Percentiles rank a stretch among this genome's conserved stretches.
Conservation (phyloP, 2,113 vertebrate species). For the Myotis lucifugus region DNA sequence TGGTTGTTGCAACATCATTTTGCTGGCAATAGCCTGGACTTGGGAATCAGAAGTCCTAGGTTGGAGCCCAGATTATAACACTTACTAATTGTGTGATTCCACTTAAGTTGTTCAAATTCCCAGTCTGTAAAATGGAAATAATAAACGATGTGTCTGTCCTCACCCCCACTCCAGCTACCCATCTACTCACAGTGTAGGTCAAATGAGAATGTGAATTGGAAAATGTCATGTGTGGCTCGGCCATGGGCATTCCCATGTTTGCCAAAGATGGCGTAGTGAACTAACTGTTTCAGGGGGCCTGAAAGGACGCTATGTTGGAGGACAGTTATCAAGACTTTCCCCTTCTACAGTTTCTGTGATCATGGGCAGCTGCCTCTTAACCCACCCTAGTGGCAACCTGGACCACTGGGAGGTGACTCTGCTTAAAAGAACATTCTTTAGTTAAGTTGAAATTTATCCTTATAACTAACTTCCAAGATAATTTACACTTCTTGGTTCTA, state of each 20-base stretch:
- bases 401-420: neutral
- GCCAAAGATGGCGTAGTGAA: neutral
- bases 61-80: neutral
- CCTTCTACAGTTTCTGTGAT: neutral
- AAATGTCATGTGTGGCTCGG: neutral
- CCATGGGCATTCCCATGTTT: neutral
- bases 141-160: neutral
- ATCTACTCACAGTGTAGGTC: neutral
- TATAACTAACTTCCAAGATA: neutral
- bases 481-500: constrained; percentile 35
- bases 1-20: neutral
- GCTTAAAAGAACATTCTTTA: neutral
- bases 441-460: neutral
- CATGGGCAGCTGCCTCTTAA: neutral
- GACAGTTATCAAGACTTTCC: neutral
- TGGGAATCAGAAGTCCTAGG: neutral
- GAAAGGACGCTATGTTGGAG: neutral
- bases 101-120: neutral
- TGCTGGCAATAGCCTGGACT: neutral
- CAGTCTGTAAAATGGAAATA: neutral
- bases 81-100: constrained; percentile 13
- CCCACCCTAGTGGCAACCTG: neutral
- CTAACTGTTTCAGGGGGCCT: neutral
- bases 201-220: neutral
- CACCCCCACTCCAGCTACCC: neutral